Evolutionary conservation across 2,113 vertebrate genomes (phyloP), one percentile per base, ranked within the genome.

Genomic region (Egretta garzetta): DNA sequence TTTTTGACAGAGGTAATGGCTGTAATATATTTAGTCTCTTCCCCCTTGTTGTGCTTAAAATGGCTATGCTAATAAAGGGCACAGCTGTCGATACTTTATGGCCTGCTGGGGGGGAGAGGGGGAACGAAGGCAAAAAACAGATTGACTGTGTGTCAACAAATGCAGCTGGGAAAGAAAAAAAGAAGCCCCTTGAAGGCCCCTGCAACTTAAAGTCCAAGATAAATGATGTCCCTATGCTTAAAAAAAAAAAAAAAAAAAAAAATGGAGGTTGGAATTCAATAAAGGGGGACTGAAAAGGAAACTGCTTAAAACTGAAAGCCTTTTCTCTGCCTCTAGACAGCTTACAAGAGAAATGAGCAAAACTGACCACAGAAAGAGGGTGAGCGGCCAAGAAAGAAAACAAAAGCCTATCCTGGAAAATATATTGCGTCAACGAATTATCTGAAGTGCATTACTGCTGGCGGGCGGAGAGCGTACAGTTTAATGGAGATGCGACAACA

Each of bases 31-130:
- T 98, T 98, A 98, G 98, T 95, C 96, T 85, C 87, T 49, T 94
- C 95, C 97, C 96, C 96, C 97, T 97, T 90, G 95, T 91, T 87
- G 97, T 94, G 96, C 95, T 96, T 71, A 98, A 97, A 98, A 97
- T 98, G 98, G 98, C 98, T 98, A 98, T 98, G 98, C 98, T 98
- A 98, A 99, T 99, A 99, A 99, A 99, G 98, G 98, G 98, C 99
- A 99, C 99, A 99, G 99, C 99, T 99, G 99, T 99, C 98, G 99
- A 99, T 99, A 98, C 99, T 99, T 99, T 99, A 99, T 98, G 98
- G 98, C 98, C 98, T 97, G 96, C 97, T 92, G 68, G 96, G 96
- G 95, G 97, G 92, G 96, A 96, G 63, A 83, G 70, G 95, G 96
- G 92, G 96, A 93, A 95, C 17, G 94, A 95, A 97, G 98, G 98